A percentile compares a stretch with the other conserved stretches of the same genome.
phyloP scores from a whole-genome alignment of 1,140 invertebrate species.

The Sinonovacula constricta region DNA sequence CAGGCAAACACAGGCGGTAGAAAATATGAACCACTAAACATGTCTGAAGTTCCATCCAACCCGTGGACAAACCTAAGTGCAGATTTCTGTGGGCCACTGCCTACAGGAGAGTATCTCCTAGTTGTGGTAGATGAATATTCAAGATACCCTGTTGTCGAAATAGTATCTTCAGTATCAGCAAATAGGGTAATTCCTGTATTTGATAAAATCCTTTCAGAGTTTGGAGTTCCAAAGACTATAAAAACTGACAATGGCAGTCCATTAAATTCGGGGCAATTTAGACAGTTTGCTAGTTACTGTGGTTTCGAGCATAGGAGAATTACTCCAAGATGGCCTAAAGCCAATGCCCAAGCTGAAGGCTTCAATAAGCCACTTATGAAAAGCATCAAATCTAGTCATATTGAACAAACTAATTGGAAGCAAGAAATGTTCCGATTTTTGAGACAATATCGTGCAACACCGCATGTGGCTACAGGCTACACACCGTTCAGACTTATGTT shows the following conservation, averaged over 20 bases:
- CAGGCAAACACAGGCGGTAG: too few relatives aligned
- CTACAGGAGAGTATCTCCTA: slow-evolving; percentile 55
- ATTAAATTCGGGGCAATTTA: slow-evolving; percentile 50
- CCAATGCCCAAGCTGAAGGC: slow-evolving; percentile 51
- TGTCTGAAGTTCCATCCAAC: too few relatives aligned
- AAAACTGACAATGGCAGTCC: slow-evolving; percentile 55
- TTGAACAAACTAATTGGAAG: slow-evolving; percentile 37
- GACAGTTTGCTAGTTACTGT: slow-evolving; percentile 26
- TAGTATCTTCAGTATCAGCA: slow-evolving; percentile 31
- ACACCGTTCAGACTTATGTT: slow-evolving; percentile 31
- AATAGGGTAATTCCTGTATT: too few relatives aligned
- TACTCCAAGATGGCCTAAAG: slow-evolving; percentile 51
- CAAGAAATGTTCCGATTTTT: too few relatives aligned
- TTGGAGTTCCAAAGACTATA: slow-evolving; percentile 49
- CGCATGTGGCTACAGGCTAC: slow-evolving; percentile 20
- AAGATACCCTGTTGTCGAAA: slow-evolving; percentile 56
- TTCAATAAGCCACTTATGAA: too few relatives aligned
- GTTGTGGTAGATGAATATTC: slow-evolving; percentile 61
- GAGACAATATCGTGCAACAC: too few relatives aligned
- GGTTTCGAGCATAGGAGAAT: slow-evolving; percentile 47
- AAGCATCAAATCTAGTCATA: slow-evolving; percentile 35
- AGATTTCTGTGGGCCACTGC: slow-evolving; percentile 58
- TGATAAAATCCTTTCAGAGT: slow-evolving; percentile 24
- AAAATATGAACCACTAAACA: too few relatives aligned
- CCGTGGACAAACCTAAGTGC: too few relatives aligned